A percentile compares a stretch with the other conserved stretches of the same genome.
phyloP scores from a whole-genome alignment of 2,113 vertebrate genomes.

The Rhea americana region DNA sequence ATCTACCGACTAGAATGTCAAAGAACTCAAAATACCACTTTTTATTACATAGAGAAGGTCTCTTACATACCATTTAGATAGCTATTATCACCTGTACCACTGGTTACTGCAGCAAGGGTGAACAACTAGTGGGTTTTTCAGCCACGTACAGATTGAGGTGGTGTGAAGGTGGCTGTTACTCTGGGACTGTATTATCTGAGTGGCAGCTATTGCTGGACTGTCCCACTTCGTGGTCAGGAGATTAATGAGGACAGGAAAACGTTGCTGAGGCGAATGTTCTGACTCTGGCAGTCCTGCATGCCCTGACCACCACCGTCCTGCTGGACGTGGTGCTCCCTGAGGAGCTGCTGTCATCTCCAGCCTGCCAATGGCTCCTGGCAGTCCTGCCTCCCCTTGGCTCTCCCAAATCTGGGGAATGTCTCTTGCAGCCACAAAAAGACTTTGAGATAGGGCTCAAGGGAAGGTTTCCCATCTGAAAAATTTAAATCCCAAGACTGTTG shows the following conservation, averaged over 20 bases:
- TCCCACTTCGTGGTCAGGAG: neutral
- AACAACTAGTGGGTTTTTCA: fast-evolving
- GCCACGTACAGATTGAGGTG: neutral
- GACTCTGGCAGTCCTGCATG: neutral
- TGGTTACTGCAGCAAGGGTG: too few relatives aligned
- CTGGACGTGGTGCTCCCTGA: too few relatives aligned
- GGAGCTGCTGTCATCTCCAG: neutral
- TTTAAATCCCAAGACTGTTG: neutral
- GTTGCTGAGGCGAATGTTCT: neutral
- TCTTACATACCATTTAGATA: neutral
- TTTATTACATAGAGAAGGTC: neutral
- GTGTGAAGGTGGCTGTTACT: neutral
- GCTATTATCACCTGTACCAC: neutral
- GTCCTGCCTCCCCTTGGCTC: neutral
- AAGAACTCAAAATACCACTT: neutral
- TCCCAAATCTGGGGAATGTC: neutral
- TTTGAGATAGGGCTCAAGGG: neutral
- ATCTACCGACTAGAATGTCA: neutral
- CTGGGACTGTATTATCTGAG: neutral
- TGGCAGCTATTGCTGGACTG: neutral
- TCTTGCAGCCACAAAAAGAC: neutral
- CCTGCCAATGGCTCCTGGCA: fast-evolving
- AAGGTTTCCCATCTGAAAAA: neutral
- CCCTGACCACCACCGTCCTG: fast-evolving
- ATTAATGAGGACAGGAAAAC: neutral